Evolutionary conservation across 2,888 invertebrate species (phyloP).

Genomic region (Nesidiocoris tenuis): DNA sequence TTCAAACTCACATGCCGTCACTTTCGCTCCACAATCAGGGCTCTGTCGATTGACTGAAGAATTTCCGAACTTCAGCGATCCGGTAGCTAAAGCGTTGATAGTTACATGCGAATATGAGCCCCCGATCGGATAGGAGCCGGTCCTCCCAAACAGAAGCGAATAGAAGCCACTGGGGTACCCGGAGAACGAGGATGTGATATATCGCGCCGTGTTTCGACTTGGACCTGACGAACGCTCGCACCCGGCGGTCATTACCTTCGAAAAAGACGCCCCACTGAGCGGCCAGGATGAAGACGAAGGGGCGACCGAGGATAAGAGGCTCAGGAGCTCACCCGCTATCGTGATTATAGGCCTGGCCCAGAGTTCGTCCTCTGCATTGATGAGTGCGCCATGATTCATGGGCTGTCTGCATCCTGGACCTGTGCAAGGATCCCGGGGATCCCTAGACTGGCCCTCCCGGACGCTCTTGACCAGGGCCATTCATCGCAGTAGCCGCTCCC

Average conservation of each 20-base stretch:
- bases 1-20: no score
- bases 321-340: background rate
- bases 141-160: background rate
- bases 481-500: background rate
- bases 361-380: background rate
- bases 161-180: background rate
- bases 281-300: background rate
- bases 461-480: background rate
- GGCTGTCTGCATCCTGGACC: background rate
- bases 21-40: no score
- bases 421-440: background rate
- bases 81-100: no score
- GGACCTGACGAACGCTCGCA: background rate
- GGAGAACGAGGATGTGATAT: background rate
- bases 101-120: no score
- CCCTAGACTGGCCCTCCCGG: background rate
- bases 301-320: background rate
- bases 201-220: background rate
- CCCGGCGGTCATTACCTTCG: background rate
- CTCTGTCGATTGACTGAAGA: no score
- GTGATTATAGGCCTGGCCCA: background rate
- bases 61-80: no score
- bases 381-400: background rate
- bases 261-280: background rate
- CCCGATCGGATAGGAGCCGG: background rate